Evolutionary conservation across 2,797 vertebrate species (phyloP), one percentile per base, ranked within the genome.

Genomic region (Echeneis naucrates): DNA sequence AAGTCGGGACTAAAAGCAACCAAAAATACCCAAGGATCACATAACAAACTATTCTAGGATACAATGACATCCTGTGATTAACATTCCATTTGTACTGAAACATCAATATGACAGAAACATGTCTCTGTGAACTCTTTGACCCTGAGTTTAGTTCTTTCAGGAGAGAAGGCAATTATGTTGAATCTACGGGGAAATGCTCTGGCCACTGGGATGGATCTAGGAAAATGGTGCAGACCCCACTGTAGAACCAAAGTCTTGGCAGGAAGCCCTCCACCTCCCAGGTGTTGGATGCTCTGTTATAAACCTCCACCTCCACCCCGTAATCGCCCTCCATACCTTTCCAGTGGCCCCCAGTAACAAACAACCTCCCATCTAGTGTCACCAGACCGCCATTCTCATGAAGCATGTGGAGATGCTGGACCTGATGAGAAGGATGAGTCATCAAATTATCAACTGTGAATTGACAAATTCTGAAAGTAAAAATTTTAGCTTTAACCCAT

Each of bases 311-410:
- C 68, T 98, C 97, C 52, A 99, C 98, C 0, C 89, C 94, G 59
- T 99, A 99, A 87, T 98, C 96, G 0, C 97, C 97, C 0, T 97
- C 97, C 96, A 99, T 96, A 14, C 97, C 98, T 82, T 98, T 97
- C 98, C 98, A 99, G 81, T 98, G 96, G 52, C 98, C 98, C 0
- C 98, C 98, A 0, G 98, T 99, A 78, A 96, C 92, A 0, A 94
- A 97, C 11, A 99, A 92, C 17, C 82, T 85, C 0, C 94, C 89
- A 0, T 96, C 95, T 86, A 99, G 86, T 0, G 95, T 77, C 54
- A 96, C 96, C 81, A 99, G 92, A 0, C 96, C 96, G 0, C 98
- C 98, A 0, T 99, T 99, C 91, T 99, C 98, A 0, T 99, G 98
- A 5, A 99, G 95, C 2, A 92, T 96, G 84, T 99, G 96, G n/a